These are phyloP conservation scores for Ichneumoninae sp. DNA, from an alignment of 2,888 invertebrate species.

Conservation along the genomic window DNA sequence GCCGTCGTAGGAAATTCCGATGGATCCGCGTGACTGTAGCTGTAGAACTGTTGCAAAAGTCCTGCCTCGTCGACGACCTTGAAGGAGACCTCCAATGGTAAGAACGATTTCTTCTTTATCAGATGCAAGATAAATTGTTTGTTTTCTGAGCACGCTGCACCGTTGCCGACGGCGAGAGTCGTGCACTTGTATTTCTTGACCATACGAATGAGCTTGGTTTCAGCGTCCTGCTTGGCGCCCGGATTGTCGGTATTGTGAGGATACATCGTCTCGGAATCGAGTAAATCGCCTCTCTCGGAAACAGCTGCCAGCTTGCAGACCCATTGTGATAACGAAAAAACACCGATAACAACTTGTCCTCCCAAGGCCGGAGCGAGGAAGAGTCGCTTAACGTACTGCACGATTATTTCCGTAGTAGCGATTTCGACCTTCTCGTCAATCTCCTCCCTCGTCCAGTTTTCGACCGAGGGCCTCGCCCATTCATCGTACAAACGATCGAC, in stretches of 20 bases:
- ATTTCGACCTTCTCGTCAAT: conserved; percentile 91
- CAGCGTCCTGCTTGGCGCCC: conserved; percentile 82
- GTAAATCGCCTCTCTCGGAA: conserved; percentile 89
- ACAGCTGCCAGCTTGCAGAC: conserved; percentile 96
- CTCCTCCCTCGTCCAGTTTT: conserved; percentile 89
- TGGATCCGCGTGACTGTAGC: conserved; percentile 93
- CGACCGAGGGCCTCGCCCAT: conserved; percentile 87
- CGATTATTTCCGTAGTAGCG: conserved; percentile 94
- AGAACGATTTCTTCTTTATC: conserved; percentile 86
- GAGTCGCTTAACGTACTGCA: conserved; percentile 93
- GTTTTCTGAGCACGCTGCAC: conserved; percentile 95
- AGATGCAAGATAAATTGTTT: conserved; percentile 90
- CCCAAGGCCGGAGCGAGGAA: conserved; percentile 92
- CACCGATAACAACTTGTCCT: conserved; percentile 91
- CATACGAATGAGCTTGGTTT: conserved; percentile 85
- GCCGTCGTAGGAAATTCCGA: conserved; percentile 92
- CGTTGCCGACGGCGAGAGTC: conserved; percentile 95
- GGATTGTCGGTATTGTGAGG: conserved; percentile 85
- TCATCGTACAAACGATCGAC: conserved; percentile 87
- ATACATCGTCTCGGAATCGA: conserved; percentile 89
- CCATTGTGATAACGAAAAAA: conserved; percentile 95
- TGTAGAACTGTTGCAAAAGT: conserved; percentile 92
- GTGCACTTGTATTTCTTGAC: conserved; percentile 88
- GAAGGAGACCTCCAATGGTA: conserved; percentile 87
- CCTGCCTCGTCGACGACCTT: conserved; percentile 96